A percentile compares a stretch with the other conserved stretches of the same genome.
These are phyloP conservation scores for Lordiphosa stackelbergi DNA, from an alignment of 1,140 invertebrate genomes.

Conservation along the genomic window DNA sequence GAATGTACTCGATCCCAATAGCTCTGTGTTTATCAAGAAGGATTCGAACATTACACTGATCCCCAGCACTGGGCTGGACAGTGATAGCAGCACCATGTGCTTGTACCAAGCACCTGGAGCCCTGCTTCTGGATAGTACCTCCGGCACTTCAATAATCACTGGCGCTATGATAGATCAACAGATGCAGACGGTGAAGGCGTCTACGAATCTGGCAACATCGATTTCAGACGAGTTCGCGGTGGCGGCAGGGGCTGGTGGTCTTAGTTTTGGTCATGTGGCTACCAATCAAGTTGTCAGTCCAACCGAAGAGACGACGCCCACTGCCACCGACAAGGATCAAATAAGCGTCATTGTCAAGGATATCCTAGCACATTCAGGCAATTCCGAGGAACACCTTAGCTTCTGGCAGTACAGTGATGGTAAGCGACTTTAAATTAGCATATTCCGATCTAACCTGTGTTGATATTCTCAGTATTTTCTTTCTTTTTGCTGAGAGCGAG, in stretches of 20 bases:
- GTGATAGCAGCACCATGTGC: constrained; percentile 32
- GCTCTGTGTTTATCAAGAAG: constrained; percentile 48
- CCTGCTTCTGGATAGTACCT: constrained; percentile 25
- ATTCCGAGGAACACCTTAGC: constrained; percentile 51
- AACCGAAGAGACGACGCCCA: not conserved
- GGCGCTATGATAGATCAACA: constrained; percentile 45
- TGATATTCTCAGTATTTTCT: no score
- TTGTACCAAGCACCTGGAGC: constrained; percentile 16
- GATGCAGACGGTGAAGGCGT: constrained; percentile 45
- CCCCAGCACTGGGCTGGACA: constrained; percentile 26
- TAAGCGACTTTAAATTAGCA: constrained; percentile 21
- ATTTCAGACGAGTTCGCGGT: constrained; percentile 1
- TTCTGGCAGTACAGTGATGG: constrained; percentile 59
- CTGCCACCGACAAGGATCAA: constrained; percentile 48
- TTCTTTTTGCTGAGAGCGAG: no score
- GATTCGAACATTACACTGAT: constrained; percentile 45
- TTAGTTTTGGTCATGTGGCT: constrained; percentile 11
- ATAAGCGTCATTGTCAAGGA: constrained; percentile 65
- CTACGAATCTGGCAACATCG: not conserved
- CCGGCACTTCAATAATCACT: constrained; percentile 21
- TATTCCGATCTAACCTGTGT: no score
- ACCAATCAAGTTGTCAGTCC: not conserved
- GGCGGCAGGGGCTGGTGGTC: not conserved
- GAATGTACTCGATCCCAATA: constrained; percentile 53
- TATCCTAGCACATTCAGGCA: constrained; percentile 49